phyloP scores from a whole-genome alignment of 2,113 vertebrate species.

The Hemiprocne comata region DNA sequence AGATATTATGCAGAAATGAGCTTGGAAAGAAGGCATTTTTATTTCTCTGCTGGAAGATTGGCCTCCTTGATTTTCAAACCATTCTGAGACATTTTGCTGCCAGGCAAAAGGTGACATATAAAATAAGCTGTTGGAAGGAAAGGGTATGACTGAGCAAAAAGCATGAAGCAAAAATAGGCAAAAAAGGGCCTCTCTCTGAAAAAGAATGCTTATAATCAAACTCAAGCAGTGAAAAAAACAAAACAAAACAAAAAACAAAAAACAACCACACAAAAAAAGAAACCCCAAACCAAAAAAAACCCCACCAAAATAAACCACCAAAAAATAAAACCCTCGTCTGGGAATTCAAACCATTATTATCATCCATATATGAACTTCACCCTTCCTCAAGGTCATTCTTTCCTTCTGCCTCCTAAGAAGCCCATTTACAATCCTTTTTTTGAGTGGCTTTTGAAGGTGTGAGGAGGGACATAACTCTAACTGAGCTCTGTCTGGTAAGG shows the following conservation, averaged over 20 bases:
- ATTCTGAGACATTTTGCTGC: conserved; percentile 9
- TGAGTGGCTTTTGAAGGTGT: neutral
- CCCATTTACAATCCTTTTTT: neutral
- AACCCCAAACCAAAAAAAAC: too few species aligned
- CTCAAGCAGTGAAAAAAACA: neutral
- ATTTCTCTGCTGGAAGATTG: conserved; percentile 15
- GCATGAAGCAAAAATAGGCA: neutral
- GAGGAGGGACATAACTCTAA: neutral
- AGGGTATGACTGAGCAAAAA: conserved; percentile 1
- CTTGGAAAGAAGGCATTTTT: conserved; percentile 36
- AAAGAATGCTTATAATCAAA: neutral
- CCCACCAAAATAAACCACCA: too few species aligned
- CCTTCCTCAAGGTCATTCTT: neutral
- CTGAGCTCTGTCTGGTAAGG: neutral
- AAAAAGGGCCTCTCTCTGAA: neutral
- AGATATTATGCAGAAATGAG: neutral
- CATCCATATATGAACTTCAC: neutral
- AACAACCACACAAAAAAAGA: too few species aligned
- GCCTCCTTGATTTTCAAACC: conserved; percentile 28
- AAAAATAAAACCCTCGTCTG: neutral
- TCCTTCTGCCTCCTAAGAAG: neutral
- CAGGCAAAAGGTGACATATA: neutral
- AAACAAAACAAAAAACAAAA: too few species aligned
- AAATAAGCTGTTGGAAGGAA: conserved; percentile 23
- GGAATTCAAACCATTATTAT: neutral